Evolutionary conservation across 2,797 vertebrate species (phyloP), one percentile per base, ranked within the genome.

Genomic region (Fringilla coelebs): DNA sequence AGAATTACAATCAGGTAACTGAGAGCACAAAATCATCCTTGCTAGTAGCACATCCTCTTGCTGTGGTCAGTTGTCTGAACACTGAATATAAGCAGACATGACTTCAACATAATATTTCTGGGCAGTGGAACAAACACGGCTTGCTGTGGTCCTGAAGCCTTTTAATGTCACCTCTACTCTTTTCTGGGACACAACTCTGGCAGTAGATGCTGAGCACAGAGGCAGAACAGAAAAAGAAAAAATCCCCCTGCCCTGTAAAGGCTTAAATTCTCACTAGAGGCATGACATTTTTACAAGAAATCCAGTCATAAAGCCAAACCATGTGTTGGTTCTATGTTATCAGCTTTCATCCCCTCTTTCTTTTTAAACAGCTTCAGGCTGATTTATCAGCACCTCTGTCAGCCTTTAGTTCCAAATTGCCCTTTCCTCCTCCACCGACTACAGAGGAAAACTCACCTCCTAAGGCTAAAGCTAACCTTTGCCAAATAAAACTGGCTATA

Each of bases 401-500:
- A 80, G 82, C 79, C 54, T 93, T 94, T 88, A 80, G 45, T 73
- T 88, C 68, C 65, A 51, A 83, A 83, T 51, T 68, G 38, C 70
- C 54, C 46, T 93, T 89, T 80, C 25, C 52, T 81, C 21, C 32
- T 62, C 57, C 0, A 0, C 60, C 13, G 40, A 29, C 43, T 86
- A 41, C 9, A 87, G 34, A 48, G 11, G 38, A 89, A 93, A 91
- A 48, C 54, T 73, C 60, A 75, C n/a, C 54, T 88, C 74, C 90
- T 91, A 66, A 51, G 65, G 61, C 73, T 88, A 92, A 85, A 93
- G n/a, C n/a, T 83, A 74, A 88, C 75, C 78, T 89, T 85, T 91
- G 43, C 19, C 85, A 76, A 62, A 61, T 88, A 60, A 84, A 92
- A 76, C 16, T 32, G 10, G 17, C 49, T 76, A 78, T 73, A 76